Conservation (phyloP, 2,888 invertebrate species). For the Melanostoma mellinum region DNA sequence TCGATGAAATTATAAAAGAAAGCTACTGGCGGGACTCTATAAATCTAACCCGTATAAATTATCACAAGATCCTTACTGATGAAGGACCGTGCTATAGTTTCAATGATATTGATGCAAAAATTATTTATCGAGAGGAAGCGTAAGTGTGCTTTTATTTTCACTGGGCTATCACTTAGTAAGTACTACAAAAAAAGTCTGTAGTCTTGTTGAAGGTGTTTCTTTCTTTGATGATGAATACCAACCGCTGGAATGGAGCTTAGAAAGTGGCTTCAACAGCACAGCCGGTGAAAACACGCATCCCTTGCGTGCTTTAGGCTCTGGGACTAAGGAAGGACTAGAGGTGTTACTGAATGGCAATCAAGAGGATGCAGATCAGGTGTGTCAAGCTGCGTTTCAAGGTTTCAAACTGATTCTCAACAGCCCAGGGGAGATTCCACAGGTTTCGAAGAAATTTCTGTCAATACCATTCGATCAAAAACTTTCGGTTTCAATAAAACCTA, state of each 20-base stretch:
- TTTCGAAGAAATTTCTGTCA: slow-evolving; percentile 85
- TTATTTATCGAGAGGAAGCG: slow-evolving; percentile 29
- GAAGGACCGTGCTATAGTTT: slow-evolving; percentile 37
- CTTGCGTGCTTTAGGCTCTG: slow-evolving; percentile 16
- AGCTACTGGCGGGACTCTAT: slow-evolving; percentile 6
- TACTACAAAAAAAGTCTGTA: background rate
- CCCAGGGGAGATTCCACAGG: slow-evolving; percentile 66
- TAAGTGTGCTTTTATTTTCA: background rate
- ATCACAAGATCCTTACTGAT: slow-evolving; percentile 28
- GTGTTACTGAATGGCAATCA: slow-evolving; percentile 2
- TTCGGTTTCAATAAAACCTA: slow-evolving; percentile 86
- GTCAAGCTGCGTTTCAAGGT: slow-evolving; percentile 31
- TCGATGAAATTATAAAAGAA: background rate
- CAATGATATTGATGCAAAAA: slow-evolving; percentile 15
- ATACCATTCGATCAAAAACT: slow-evolving; percentile 86
- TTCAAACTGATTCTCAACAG: slow-evolving; percentile 42
- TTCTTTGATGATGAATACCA: background rate
- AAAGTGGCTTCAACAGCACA: slow-evolving; percentile 8
- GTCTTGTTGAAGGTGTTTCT: slow-evolving; percentile 1
- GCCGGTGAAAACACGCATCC: slow-evolving; percentile 16
- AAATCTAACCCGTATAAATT: background rate
- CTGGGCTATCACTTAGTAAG: background rate
- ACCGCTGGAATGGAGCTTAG: slow-evolving; percentile 19
- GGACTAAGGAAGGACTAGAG: slow-evolving; percentile 16
- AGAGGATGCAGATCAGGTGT: slow-evolving; percentile 18